Evolutionary conservation across 2,888 invertebrate genomes (phyloP).

Genomic region (Drosophila subsilvestris): DNA sequence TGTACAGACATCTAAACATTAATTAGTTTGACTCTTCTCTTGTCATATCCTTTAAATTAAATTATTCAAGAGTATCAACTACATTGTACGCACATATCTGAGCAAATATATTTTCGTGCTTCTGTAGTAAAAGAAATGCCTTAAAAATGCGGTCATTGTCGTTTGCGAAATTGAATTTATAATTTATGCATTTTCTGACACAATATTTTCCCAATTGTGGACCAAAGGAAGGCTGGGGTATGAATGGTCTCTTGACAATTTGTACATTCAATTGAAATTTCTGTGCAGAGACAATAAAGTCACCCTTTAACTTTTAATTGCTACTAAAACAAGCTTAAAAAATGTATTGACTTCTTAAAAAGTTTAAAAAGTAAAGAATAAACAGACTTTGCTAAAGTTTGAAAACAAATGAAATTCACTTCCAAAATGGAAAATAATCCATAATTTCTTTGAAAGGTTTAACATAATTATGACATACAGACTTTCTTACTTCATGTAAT

Average conservation of each 20-base stretch:
- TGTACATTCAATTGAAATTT: background rate
- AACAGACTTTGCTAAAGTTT: too few species aligned
- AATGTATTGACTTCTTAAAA: too few species aligned
- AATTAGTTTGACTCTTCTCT: conserved; percentile 10
- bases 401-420: too few species aligned
- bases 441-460: background rate
- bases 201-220: conserved; percentile 27
- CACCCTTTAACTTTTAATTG: too few species aligned
- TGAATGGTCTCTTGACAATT: background rate
- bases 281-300: too few species aligned
- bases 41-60: background rate
- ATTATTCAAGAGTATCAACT: conserved; percentile 9
- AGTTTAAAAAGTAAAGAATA: too few species aligned
- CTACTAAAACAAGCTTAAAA: too few species aligned
- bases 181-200: conserved; percentile 57
- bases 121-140: conserved; percentile 15
- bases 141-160: conserved; percentile 35
- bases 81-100: background rate
- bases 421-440: too few species aligned
- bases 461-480: background rate
- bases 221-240: conserved; percentile 2
- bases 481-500: too few species aligned
- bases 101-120: background rate
- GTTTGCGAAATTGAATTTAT: conserved; percentile 59
- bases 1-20: background rate